phyloP scores from a whole-genome alignment of 2,113 vertebrate species.

The Himantopus leucocephalus region DNA sequence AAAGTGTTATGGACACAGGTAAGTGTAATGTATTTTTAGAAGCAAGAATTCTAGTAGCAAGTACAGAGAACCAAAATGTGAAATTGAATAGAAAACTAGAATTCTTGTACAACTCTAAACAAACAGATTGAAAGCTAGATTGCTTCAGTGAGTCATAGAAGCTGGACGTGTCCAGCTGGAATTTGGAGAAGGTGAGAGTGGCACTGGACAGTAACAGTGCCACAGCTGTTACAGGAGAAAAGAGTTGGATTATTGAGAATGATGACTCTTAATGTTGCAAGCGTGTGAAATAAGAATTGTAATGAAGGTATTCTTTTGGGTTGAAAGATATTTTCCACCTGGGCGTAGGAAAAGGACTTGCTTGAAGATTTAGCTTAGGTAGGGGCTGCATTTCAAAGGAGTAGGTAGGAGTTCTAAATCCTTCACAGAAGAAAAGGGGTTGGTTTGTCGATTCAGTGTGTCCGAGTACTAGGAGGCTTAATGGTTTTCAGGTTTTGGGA shows the following conservation, averaged over 20 bases:
- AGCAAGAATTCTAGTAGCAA: not conserved
- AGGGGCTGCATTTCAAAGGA: not conserved
- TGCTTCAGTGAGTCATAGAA: not conserved
- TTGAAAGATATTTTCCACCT: not conserved
- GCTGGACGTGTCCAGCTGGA: not conserved
- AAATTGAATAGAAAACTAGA: not conserved
- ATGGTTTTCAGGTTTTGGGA: not conserved
- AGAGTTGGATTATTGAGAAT: not conserved
- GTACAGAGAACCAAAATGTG: not conserved
- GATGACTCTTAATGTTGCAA: not conserved
- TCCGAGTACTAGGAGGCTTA: not conserved
- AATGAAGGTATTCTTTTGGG: accelerated
- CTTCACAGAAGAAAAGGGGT: not conserved
- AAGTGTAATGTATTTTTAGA: not conserved
- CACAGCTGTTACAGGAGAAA: not conserved
- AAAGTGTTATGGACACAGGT: not conserved
- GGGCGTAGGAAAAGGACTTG: not conserved
- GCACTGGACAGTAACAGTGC: not conserved
- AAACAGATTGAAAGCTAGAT: not conserved
- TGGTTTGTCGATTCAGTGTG: not conserved
- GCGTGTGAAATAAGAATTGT: not conserved
- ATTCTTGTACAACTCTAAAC: not conserved
- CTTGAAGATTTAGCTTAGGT: not conserved
- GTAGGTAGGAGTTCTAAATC: not conserved
- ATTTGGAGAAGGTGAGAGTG: not conserved